Evolutionary conservation across 2,113 vertebrate genomes (phyloP), one percentile per base, ranked within the genome.

Genomic region (Cygnus atratus): DNA sequence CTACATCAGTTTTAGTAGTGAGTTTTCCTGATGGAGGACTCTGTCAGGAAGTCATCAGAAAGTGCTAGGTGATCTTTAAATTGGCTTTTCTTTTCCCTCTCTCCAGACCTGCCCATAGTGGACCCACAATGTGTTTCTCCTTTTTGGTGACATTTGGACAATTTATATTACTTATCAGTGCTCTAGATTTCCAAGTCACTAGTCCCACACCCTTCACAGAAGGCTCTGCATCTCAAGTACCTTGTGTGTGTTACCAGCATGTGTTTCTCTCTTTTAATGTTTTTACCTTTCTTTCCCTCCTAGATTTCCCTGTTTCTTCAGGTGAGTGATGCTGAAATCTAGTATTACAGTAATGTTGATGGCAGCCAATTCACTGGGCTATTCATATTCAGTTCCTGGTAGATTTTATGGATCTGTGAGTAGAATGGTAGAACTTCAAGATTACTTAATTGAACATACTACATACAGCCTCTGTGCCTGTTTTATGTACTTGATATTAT

Each of bases 251-350:
- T 48, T 75, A 33, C 68, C 84, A 68, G 8, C 28, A 68, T 19
- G 11, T 57, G 3, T 65, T 90, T 85, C 44, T 84, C 33, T 72
- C 37, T 79, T 79, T 41, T 96, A 91, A 97, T 80, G 21, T 37
- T 87, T 90, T 67, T 63, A 4, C 9, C 28, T 90, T 94, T 83
- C 80, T 52, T 52, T 33, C 13, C 54, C 98, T 44, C 97, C 71
- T 96, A 78, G 96, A 98, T 96, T 95, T 96, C 97, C 87, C 97
- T 96, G 91, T 75, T 77, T 62, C 97, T 83, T 6, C 83, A 79
- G 95, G 98, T 94, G 84, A 98, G 81, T 77, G 52, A 58, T 82
- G 43, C 55, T 76, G 58, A 82, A 68, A 82, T 75, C 15, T 81
- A 2, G 0, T 43, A 17, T 82, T 66, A 68, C 4, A n/a, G 29